Base-by-base conservation (phyloP, 2,888 invertebrate species). In the Perdita meconis region DNA sequence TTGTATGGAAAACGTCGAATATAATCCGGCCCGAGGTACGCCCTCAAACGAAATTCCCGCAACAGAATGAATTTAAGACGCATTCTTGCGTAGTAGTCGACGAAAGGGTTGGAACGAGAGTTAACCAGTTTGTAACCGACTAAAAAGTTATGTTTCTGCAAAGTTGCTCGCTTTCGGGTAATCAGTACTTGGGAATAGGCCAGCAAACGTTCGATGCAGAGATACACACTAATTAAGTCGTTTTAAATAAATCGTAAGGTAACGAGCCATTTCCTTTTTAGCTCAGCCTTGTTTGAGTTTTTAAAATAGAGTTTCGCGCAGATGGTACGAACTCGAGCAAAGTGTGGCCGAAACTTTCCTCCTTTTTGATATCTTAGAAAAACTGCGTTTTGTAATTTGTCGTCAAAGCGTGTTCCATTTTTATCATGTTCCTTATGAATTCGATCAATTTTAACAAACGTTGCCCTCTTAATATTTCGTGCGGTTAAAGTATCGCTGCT, bases 191-290 rank as follows among this genome's bases (percentile, higher is more conserved):
- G 38, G 59, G 51, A 64, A 74, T 60, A 60, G 67, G 40, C 22
- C 36, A 19, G 60, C 34, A 12, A 59, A 8, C 44, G 44, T 22
- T 38, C 38, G 56, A 61, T 67, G 56, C 71, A 36, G 82, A 79
- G 75, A 59, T 79, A 80, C 65, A 80, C 65, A 55, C 83, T 75
- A 78, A 83, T 78, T 80, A 78, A 83, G 69, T 57, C 67, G 60
- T 80, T 82, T 77, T 50, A 69, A 75, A 80, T 83, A 78, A 83
- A 80, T 83, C 65, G 72, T 34, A 55, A 26, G 42, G 72, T 72
- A 74, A 75, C 69, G 77, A 69, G 55, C 53, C 53, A 55, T 55
- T 61, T 70, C 55, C 67, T 70, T 80, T 80, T 61, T 67, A 34
- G 72, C 78, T 80, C 72, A 80, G 83, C 78, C 78, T 74, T 74